Conservation (phyloP, 2,888 invertebrate species). For the Xanthorhoe designata region DNA sequence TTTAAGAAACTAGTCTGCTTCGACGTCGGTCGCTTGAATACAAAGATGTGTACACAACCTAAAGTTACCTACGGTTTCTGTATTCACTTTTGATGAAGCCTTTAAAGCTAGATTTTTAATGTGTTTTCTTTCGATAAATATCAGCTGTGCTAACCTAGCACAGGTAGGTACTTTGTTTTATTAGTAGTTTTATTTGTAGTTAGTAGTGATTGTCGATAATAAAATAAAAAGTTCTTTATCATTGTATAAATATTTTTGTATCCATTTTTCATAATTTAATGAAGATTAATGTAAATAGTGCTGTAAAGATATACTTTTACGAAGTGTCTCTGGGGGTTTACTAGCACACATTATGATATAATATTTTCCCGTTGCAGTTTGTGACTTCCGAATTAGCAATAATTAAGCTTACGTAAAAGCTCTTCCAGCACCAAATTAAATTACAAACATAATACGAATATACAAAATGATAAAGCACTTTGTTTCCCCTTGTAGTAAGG, state of each 20-base stretch:
- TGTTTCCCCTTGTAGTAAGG: constrained; percentile 60
- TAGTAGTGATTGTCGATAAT: no score
- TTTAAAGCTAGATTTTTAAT: constrained; percentile 31
- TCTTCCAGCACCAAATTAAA: constrained; percentile 10
- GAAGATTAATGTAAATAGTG: neutral
- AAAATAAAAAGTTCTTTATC: no score
- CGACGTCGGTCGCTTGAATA: constrained; percentile 56
- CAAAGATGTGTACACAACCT: constrained; percentile 56
- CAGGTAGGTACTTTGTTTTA: no score
- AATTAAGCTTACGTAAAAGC: neutral
- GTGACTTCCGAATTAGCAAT: neutral
- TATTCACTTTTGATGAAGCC: constrained; percentile 27
- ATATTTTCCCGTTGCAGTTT: neutral
- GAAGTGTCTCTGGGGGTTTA: neutral
- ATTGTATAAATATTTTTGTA: no score
- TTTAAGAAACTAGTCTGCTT: constrained; percentile 60
- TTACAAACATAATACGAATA: constrained; percentile 26
- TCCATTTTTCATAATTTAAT: no score
- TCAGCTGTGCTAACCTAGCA: no score
- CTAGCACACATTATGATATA: neutral
- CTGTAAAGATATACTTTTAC: neutral
- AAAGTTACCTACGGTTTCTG: constrained; percentile 26
- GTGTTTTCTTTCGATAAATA: constrained; percentile 3
- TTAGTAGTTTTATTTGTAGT: no score
- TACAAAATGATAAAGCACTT: constrained; percentile 30